Percentiles rank a stretch among this genome's conserved stretches.
phyloP scores from a whole-genome alignment of 2,113 vertebrate genomes.

The Myocastor coypus region DNA sequence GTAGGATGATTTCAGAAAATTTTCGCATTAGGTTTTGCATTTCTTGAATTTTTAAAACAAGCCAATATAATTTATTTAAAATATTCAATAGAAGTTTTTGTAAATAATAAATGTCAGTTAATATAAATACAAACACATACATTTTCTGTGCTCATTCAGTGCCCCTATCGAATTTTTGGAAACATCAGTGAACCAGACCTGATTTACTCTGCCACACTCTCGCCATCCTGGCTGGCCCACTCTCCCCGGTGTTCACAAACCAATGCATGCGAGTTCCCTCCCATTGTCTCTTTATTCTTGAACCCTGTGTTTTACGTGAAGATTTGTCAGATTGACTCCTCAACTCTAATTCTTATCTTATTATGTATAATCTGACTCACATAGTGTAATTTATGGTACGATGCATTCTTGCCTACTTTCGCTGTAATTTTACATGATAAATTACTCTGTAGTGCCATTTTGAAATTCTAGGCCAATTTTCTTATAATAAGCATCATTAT shows the following conservation, averaged over 20 bases:
- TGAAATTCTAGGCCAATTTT: neutral
- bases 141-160: neutral
- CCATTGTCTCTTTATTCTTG: neutral
- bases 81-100: neutral
- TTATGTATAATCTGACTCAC: neutral
- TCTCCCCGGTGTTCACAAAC: neutral
- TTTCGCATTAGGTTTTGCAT: neutral
- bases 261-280: neutral
- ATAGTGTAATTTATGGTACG: neutral
- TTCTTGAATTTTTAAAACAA: neutral
- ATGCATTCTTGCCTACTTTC: neutral
- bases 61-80: neutral
- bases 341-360: neutral
- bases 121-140: neutral
- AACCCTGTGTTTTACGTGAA: neutral
- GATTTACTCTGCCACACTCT: neutral
- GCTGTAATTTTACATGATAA: neutral
- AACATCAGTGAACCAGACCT: neutral
- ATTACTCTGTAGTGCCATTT: slow-evolving; percentile 1
- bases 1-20: neutral
- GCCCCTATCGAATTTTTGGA: neutral
- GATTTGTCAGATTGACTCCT: neutral
- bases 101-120: neutral
- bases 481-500: neutral
- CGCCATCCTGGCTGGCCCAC: neutral